Evolutionary conservation across 64 coral and sea anemone species (phyloP), one percentile per base, ranked within the genome.

Genomic region (Orbicella faveolata): DNA sequence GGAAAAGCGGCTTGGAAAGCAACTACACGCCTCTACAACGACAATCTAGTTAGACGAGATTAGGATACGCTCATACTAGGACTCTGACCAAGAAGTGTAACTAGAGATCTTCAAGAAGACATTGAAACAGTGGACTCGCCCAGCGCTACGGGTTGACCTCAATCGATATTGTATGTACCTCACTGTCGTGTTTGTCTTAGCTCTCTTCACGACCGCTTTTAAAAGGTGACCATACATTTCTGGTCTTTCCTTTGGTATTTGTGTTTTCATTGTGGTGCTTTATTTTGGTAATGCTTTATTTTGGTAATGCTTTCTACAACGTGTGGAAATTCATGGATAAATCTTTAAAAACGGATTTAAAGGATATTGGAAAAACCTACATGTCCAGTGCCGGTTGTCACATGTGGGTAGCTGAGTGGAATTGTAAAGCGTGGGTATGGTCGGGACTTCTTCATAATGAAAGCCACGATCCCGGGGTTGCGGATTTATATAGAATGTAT

Each of bases 31-130:
- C n/a, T 37, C 41, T 6, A 5, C 1, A 36, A 12, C 41, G n/a
- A 68, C 19, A 78, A 54, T 0, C 52, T 54, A 51, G 17, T 64
- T 52, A 11, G 33, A 34, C 21, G 64, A 87, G 26, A 30, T 93
- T 19, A 81, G 52, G 41, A 93, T 96, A 35, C 91, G 95, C 14
- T 67, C 88, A 4, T 96, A 91, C 34, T 53, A 94, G 41, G 53
- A 39, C 9, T 73, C 44, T 4, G 95, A 96, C 74, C 81, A 57
- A 21, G 33, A 83, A 18, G 7, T 18, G 18, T 96, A 90, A 66
- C 74, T 73, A 88, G 94, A 96, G 16, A 77, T 96, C 73, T 96
- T 96, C 66, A 73, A 61, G 11, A 79, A 89, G 74, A 87, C 80
- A 64, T 80, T 89, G 62, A 52, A 84, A 17, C 52, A 74, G 25